These are phyloP conservation scores for Champsocephalus gunnari DNA, from an alignment of 2,797 vertebrate genomes.

Conservation along the genomic window DNA sequence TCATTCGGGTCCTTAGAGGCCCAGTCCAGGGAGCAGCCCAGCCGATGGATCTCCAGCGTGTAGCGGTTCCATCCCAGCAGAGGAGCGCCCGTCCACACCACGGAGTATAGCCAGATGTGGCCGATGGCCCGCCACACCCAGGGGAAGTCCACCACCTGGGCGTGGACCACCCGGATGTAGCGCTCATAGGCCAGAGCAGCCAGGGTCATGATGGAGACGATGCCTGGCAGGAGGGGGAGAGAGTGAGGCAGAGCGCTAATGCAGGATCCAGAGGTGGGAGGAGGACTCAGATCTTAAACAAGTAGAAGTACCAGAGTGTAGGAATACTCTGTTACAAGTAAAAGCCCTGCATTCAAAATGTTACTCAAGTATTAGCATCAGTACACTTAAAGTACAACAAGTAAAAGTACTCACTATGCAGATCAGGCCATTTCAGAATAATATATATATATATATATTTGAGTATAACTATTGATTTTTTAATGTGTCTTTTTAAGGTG, in stretches of 20 bases:
- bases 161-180: constrained; percentile 93
- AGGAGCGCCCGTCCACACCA: constrained; percentile 93
- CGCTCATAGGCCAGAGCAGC: constrained; percentile 93
- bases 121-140: constrained; percentile 93
- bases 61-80: constrained; percentile 96
- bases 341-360: too few species aligned
- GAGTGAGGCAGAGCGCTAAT: constrained; percentile 18
- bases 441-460: too few species aligned
- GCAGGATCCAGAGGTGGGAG: constrained; percentile 10
- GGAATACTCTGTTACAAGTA: too few species aligned
- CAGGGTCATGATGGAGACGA: constrained; percentile 93
- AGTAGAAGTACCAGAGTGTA: too few species aligned
- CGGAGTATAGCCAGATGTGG: constrained; percentile 94
- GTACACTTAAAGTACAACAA: too few species aligned
- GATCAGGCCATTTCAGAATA: too few species aligned
- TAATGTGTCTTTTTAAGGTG: too few species aligned
- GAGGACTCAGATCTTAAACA: too few species aligned
- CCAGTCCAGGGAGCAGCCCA: constrained; percentile 94
- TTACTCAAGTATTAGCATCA: too few species aligned
- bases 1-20: constrained; percentile 91
- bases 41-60: constrained; percentile 89
- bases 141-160: constrained; percentile 91
- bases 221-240: constrained; percentile 80
- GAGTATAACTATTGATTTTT: too few species aligned
- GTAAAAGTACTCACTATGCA: too few species aligned